Evolutionary conservation across 1,140 invertebrate species (phyloP).

Genomic region (Drosophila cardini): DNA sequence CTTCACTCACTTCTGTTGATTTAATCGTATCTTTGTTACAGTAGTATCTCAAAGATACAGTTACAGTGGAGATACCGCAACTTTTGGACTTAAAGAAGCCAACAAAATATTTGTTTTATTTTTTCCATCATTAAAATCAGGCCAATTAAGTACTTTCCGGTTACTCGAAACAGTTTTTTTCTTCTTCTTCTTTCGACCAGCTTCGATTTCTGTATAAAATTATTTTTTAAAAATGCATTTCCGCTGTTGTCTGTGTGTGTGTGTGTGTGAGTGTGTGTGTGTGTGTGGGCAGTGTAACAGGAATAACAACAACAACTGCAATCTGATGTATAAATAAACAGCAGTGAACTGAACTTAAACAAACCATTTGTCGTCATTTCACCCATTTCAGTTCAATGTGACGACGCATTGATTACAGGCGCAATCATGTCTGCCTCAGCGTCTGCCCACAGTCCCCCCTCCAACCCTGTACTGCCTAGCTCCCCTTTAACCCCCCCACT

Average conservation of each 20-base stretch:
- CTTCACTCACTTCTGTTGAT: no score
- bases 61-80: no score
- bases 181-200: neutral
- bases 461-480: no score
- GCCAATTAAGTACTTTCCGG: conserved; percentile 35
- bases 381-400: conserved; percentile 56
- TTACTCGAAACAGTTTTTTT: conserved; percentile 19
- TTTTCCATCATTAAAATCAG: conserved; percentile 14
- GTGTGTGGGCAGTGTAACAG: conserved; percentile 49
- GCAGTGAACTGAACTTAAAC: conserved; percentile 70
- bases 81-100: neutral
- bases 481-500: neutral
- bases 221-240: conserved; percentile 63
- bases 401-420: conserved; percentile 77
- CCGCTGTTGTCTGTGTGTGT: conserved; percentile 41
- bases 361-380: conserved; percentile 68
- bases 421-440: conserved; percentile 54
- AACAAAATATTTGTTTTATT: conserved; percentile 8
- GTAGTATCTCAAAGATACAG: no score
- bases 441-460: neutral
- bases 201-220: conserved; percentile 38
- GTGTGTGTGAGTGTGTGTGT: conserved; percentile 24
- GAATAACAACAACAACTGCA: conserved; percentile 42
- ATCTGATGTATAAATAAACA: conserved; percentile 77
- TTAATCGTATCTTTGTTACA: no score